Percentiles rank a stretch among this genome's conserved stretches.
Conservation (phyloP, 2,113 vertebrate genomes). For the Carassius auratus region DNA sequence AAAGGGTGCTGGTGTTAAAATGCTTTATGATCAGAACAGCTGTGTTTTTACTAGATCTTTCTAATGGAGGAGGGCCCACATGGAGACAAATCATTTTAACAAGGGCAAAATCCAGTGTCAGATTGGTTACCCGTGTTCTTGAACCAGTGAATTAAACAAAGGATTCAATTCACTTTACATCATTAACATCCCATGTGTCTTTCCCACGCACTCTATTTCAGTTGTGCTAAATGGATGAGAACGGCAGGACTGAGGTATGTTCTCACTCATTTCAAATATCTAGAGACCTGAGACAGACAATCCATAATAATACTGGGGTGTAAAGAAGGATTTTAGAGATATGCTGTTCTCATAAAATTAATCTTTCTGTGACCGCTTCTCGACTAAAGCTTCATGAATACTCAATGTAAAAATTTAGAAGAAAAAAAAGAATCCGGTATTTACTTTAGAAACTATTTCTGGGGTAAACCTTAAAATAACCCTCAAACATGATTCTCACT, state of each 20-base stretch:
- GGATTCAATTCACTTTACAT: slow-evolving; percentile 5
- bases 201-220: slow-evolving; percentile 2
- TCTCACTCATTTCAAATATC: slow-evolving; percentile 1
- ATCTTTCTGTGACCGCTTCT: background rate
- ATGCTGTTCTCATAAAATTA: background rate
- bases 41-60: slow-evolving; percentile 37
- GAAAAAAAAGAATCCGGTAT: background rate
- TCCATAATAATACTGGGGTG: slow-evolving; percentile 3
- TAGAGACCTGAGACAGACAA: background rate
- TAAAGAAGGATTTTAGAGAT: background rate
- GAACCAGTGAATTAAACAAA: slow-evolving; percentile 11
- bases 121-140: slow-evolving; percentile 10
- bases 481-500: background rate
- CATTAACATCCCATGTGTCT: slow-evolving; percentile 5
- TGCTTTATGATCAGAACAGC: slow-evolving; percentile 39
- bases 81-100: slow-evolving; percentile 43
- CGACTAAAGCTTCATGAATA: background rate
- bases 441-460: background rate
- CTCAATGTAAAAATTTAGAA: background rate
- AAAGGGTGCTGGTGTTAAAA: slow-evolving; percentile 18
- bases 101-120: slow-evolving; percentile 6
- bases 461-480: background rate
- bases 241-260: background rate
- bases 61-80: slow-evolving; percentile 17
- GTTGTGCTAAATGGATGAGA: slow-evolving; percentile 21